A percentile compares a stretch with the other conserved stretches of the same genome.
These are phyloP conservation scores for Megaceryle alcyon DNA, from an alignment of 2,797 vertebrate species.

Conservation along the genomic window DNA sequence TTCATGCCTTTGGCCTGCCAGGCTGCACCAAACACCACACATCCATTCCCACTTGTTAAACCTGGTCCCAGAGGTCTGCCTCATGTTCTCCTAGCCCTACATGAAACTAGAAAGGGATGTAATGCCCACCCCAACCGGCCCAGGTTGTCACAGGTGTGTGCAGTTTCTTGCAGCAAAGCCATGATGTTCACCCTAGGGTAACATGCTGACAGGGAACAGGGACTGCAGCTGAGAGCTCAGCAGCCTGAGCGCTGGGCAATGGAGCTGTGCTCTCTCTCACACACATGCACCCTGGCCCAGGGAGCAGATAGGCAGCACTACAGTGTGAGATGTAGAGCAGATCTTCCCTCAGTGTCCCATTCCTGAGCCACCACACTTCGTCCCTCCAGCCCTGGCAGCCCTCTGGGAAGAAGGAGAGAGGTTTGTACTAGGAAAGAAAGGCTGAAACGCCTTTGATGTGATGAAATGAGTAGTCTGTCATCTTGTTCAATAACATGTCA, in stretches of 20 bases:
- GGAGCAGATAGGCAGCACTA: neutral
- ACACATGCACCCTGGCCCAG: accelerated
- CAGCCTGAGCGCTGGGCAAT: neutral
- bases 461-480: neutral
- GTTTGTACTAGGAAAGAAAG: neutral
- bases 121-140: accelerated
- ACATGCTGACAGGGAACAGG: neutral
- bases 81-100: neutral
- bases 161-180: neutral
- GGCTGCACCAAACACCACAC: neutral
- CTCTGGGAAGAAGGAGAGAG: neutral
- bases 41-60: neutral
- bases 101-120: neutral
- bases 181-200: neutral
- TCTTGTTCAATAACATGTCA: neutral
- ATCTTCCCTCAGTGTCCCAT: accelerated
- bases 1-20: neutral
- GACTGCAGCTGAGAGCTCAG: neutral
- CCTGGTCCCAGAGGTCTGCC: neutral
- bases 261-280: neutral
- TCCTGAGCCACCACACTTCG: accelerated
- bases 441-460: accelerated
- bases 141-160: neutral
- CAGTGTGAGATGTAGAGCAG: accelerated
- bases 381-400: neutral